Evolutionary conservation across 2,113 vertebrate species (phyloP), one percentile per base, ranked within the genome.

Genomic region (Tenebrosternarchus preto): DNA sequence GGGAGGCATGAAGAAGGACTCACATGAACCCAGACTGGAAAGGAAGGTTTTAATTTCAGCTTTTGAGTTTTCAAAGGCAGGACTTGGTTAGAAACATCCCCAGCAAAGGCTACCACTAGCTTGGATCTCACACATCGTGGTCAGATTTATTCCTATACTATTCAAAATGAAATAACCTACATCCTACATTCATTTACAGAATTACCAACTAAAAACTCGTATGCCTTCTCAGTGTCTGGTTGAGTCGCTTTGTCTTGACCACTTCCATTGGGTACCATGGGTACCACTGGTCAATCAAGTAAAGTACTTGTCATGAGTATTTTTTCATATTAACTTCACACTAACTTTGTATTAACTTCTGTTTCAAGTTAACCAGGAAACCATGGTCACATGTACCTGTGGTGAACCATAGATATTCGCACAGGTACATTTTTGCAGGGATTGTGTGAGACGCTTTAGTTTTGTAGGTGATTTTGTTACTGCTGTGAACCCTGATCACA

Each of bases 31-130:
- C 81, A 66, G 80, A 87, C 80, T 87, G 81, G 63, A 69, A 80
- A 83, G 88, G 88, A 92, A 89, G 90, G 89, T 88, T 92, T 89
- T 90, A 43, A 92, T 92, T 89, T 87, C 86, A 73, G 82, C 67
- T 74, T 73, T 85, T 88, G 80, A 64, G 63, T 73, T 86, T 86
- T 89, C 76, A 84, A 83, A 88, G 73, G 76, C 73, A 77, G 78
- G 56, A 76, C 39, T 50, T 24, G 83, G 64, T 82, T 83, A 80
- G 84, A 83, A 84, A 84, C 56, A 79, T 56, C 71, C 77, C 53
- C 36, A 77, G 81, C 76, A 46, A 64, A 82, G 75, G 77, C 76
- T 81, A 69, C n/a, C 79, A 85, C 36, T 73, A 19, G 27, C 56
- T 73, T 61, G 68, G 73, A 55, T 82, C 83, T 90, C 84, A 71